Base-by-base conservation (phyloP, 1,140 invertebrate species). In the Rhynchophorus ferrugineus region DNA sequence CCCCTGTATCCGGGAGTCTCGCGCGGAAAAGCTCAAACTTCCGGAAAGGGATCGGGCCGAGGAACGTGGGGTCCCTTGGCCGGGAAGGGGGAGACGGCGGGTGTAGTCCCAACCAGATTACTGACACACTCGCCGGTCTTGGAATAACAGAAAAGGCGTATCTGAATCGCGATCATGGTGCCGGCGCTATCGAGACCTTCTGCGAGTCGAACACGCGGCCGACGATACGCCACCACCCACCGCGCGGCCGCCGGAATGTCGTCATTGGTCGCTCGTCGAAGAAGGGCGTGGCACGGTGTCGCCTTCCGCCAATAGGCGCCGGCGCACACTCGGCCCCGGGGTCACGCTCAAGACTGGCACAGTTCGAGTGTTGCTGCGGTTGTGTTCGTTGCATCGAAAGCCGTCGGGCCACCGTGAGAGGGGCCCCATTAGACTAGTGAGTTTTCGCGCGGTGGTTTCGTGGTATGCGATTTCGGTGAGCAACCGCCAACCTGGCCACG, bases 401-500 rank as follows among this genome's bases (percentile, higher is more conserved):
- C n/a, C n/a, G n/a, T n/a, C n/a, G n/a, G n/a, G n/a, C n/a, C n/a
- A n/a, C n/a, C n/a, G n/a, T n/a, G n/a, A n/a, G n/a, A n/a, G n/a
- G n/a, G n/a, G n/a, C n/a, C n/a, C n/a, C n/a, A n/a, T n/a, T n/a
- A n/a, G n/a, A n/a, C n/a, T n/a, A n/a, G n/a, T n/a, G n/a, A n/a
- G n/a, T n/a, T n/a, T n/a, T n/a, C n/a, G n/a, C n/a, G n/a, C n/a
- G n/a, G n/a, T n/a, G n/a, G n/a, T n/a, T n/a, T n/a, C n/a, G n/a
- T n/a, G 17, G 13, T 11, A 16, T 13, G 5, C 1, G 8, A 7
- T 22, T 21, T 1, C 34, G 7, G 41, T 56, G 41, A 50, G 52
- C 38, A 49, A 43, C 49, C 24, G 44, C 44, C 56, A 69, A 58
- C 38, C 67, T 69, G 68, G 69, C 65, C 57, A 64, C 63, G 21